These are phyloP conservation scores for Cyprinus carpio DNA, from an alignment of 2,113 vertebrate genomes.

Conservation along the genomic window DNA sequence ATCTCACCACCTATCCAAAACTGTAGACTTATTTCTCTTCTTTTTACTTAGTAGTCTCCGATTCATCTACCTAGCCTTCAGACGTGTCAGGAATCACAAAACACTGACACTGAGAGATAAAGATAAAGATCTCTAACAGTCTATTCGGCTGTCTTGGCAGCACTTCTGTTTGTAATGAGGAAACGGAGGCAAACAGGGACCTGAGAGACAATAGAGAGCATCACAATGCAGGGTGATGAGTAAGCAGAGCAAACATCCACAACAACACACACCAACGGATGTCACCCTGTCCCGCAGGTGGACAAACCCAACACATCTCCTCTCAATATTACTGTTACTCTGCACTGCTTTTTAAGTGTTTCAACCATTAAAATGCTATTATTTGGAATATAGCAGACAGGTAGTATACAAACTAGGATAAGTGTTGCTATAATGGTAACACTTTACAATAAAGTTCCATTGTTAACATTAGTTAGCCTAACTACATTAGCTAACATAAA, in stretches of 20 bases:
- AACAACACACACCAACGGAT: background rate
- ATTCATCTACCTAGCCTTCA: slow-evolving; percentile 41
- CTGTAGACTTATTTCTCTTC: background rate
- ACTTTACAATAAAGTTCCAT: no score
- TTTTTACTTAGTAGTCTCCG: background rate
- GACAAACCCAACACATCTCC: background rate
- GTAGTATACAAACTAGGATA: background rate
- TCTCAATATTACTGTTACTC: background rate
- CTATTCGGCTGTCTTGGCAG: background rate
- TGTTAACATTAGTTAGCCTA: no score
- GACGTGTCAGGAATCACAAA: slow-evolving; percentile 19
- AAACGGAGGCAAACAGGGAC: slow-evolving; percentile 50
- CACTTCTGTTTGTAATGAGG: slow-evolving; percentile 22
- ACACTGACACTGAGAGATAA: background rate
- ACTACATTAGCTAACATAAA: no score
- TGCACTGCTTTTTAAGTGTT: background rate
- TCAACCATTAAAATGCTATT: background rate
- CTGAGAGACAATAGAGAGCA: slow-evolving; percentile 50
- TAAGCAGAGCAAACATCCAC: slow-evolving; percentile 49
- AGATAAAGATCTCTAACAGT: background rate
- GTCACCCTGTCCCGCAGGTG: background rate
- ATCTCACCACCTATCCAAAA: slow-evolving; percentile 17
- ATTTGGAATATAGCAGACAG: background rate
- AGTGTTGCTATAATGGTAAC: no score
- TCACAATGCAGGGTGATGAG: slow-evolving; percentile 58